Base-by-base conservation (phyloP, 2,888 invertebrate genomes). In the Monopis laevigella region DNA sequence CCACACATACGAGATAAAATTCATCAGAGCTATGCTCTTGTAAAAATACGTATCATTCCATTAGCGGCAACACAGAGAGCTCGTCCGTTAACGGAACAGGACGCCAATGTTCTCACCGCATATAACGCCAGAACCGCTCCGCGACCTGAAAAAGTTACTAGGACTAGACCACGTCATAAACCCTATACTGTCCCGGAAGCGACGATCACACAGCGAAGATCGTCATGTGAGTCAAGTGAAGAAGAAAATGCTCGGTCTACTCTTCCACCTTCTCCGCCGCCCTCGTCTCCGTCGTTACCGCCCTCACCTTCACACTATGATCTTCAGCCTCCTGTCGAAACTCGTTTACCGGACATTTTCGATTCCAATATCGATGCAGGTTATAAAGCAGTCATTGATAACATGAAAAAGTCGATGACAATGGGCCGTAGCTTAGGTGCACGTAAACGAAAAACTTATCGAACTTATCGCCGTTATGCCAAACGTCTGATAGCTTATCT, bases 381-480 rank as follows among this genome's bases (percentile, higher is more conserved):
- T 26, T 82, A 81, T 50, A 82, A 82, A 62, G 78, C 81, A 2
- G 78, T 82, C 0, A 82, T 82, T 11, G 82, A 82, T 48, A 81
- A 81, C 17, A 82, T 82, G 82, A 82, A 82, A 49, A 82, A 82
- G 49, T 78, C 80, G 0, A 82, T 82, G 82, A 73, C 72, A 0
- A 74, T 78, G 73, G 82, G 81, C 0, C 62, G 80, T 35, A 72
- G 75, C 1, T 59, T 82, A 0, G 74, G 81, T 3, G 54, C 80
- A 0, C 62, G 73, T 35, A 82, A 82, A 48, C 67, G 81, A 30
- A 80, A 82, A 60, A 73, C 68, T 0, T 82, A 82, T 40, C 56
- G 82, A 18, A 82, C 81, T 0, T 82, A 82, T 54, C 56, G 81
- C 12, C 62, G 82, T 1, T 82, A 82, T 45, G 82, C 82, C 0